These are phyloP conservation scores for Nebria ingens DNA, from an alignment of 1,140 invertebrate species.

Conservation along the genomic window DNA sequence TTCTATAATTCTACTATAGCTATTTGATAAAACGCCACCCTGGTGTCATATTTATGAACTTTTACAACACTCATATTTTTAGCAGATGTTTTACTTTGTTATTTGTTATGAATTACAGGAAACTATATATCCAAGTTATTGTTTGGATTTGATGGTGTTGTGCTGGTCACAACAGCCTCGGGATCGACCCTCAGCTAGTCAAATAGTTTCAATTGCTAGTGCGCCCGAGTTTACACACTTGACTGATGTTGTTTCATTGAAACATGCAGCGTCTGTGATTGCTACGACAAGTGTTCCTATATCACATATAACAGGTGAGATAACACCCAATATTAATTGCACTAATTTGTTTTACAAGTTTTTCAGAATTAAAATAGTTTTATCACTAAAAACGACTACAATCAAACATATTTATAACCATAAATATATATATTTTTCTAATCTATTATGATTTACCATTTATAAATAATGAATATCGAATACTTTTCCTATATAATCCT, in stretches of 20 bases:
- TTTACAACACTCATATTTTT: not conserved
- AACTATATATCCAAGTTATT: conserved; percentile 76
- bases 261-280: conserved; percentile 46
- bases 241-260: conserved; percentile 64
- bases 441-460: too few species aligned
- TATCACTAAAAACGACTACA: conserved; percentile 14
- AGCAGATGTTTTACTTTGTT: conserved; percentile 11
- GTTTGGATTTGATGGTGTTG: conserved; percentile 89
- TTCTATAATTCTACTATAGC: conserved; percentile 14
- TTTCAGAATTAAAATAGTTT: too few species aligned
- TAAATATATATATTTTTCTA: not conserved
- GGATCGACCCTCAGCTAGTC: conserved; percentile 81
- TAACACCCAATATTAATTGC: too few species aligned
- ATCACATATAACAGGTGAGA: conserved; percentile 30
- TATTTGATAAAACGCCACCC: not conserved
- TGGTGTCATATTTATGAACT: not conserved
- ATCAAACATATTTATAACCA: not conserved
- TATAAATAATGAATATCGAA: too few species aligned
- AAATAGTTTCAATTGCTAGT: conserved; percentile 82
- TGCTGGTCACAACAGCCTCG: conserved; percentile 88
- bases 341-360: too few species aligned
- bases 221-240: conserved; percentile 90
- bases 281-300: conserved; percentile 36
- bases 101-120: conserved; percentile 35
- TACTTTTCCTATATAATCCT: too few species aligned